phyloP scores from a whole-genome alignment of 1,140 invertebrate genomes.

The Lepidurus arcticus region DNA sequence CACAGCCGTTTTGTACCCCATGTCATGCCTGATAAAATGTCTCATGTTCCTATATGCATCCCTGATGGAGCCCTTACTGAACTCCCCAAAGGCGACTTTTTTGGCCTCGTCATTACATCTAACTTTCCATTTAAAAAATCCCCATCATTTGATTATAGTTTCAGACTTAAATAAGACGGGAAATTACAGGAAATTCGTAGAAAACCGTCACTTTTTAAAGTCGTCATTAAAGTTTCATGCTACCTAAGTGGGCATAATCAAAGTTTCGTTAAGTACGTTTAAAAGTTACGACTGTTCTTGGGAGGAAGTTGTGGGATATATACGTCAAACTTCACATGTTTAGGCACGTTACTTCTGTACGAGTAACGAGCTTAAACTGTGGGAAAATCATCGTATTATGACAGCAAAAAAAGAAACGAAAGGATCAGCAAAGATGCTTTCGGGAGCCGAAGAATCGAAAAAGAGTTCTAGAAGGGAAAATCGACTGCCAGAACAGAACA shows the following conservation, averaged over 20 bases:
- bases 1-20: constrained; percentile 2
- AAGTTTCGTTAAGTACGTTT: too few relatives aligned
- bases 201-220: too few relatives aligned
- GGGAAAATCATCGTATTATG: background rate
- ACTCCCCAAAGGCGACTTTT: background rate
- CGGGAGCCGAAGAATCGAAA: background rate
- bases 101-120: background rate
- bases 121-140: background rate
- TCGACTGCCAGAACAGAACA: background rate
- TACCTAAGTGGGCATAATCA: too few relatives aligned
- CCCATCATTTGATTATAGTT: background rate
- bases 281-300: too few relatives aligned
- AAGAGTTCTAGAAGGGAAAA: constrained; percentile 3
- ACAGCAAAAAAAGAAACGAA: background rate
- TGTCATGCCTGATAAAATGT: background rate
- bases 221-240: too few relatives aligned
- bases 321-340: too few relatives aligned
- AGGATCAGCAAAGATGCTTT: background rate
- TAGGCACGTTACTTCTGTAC: too few relatives aligned
- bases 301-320: too few relatives aligned
- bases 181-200: too few relatives aligned
- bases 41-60: background rate
- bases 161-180: too few relatives aligned
- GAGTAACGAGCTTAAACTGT: too few relatives aligned
- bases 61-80: too few relatives aligned